Evolutionary conservation across 2,888 invertebrate species (phyloP).

Genomic region (Gandaritis pyraliata): DNA sequence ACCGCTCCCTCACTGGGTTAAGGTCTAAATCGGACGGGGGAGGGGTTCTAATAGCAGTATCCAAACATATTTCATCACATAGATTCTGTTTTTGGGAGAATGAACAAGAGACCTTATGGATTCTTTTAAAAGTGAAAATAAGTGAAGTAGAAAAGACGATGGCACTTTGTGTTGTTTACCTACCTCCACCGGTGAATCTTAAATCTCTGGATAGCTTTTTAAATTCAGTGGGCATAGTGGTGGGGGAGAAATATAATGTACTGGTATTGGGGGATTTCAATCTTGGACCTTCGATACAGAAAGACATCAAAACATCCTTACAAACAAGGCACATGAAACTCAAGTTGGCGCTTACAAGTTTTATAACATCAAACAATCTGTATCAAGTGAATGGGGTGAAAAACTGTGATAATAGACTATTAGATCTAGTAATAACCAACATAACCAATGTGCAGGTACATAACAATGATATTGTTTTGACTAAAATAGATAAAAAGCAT

Average conservation of each 20-base stretch:
- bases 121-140: constrained; percentile 1
- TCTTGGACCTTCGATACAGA: neutral
- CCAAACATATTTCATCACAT: neutral
- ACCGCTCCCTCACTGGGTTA: neutral
- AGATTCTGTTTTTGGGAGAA: constrained; percentile 2
- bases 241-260: neutral
- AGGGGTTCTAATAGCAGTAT: constrained; percentile 4
- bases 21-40: constrained; percentile 2
- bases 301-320: neutral
- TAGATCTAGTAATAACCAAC: constrained; percentile 9
- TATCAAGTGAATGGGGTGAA: neutral
- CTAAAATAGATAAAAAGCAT: constrained; percentile 10
- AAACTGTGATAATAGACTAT: neutral
- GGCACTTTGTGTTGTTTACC: constrained; percentile 8
- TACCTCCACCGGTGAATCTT: constrained; percentile 7
- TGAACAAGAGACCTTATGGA: constrained; percentile 6
- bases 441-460: neutral
- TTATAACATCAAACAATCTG: constrained; percentile 2
- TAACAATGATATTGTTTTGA: neutral
- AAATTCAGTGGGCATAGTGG: neutral
- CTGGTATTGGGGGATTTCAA: constrained; percentile 9
- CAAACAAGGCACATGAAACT: neutral
- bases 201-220: constrained; percentile 4
- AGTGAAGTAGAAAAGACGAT: neutral
- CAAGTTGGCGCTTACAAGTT: neutral